A percentile compares a stretch with the other conserved stretches of the same genome.
Conservation (phyloP, 2,888 invertebrate species). For the Eretmocerus hayati region DNA sequence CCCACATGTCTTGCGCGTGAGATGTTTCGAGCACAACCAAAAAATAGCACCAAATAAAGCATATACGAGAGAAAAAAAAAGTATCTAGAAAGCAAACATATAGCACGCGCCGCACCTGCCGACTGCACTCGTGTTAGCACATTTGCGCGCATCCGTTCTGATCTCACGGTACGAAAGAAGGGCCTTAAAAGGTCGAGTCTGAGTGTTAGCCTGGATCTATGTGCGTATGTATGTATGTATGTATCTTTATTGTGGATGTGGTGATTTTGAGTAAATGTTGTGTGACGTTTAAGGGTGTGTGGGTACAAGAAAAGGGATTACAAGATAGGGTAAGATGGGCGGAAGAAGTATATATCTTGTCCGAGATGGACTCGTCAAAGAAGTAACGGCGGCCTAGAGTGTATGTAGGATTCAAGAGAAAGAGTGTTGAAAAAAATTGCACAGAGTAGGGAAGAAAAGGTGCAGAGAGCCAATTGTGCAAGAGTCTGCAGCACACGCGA, state of each 20-base stretch:
- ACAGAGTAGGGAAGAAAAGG: too few species aligned
- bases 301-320: neutral
- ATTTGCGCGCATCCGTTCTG: slow-evolving; percentile 8
- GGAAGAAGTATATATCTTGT: too few species aligned
- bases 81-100: slow-evolving; percentile 1
- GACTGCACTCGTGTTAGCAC: neutral
- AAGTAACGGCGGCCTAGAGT: too few species aligned
- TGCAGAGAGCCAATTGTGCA: too few species aligned
- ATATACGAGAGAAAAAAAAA: slow-evolving; percentile 3
- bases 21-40: slow-evolving; percentile 15
- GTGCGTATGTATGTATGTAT: neutral
- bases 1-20: too few species aligned
- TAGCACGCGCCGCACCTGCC: slow-evolving; percentile 6
- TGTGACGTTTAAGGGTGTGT: neutral
- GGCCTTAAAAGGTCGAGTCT: neutral
- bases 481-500: too few species aligned
- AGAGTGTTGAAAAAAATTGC: too few species aligned
- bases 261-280: neutral
- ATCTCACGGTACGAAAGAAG: neutral
- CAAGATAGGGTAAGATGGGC: too few species aligned
- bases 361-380: too few species aligned
- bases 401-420: too few species aligned
- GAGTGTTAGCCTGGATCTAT: neutral
- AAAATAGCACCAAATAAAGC: slow-evolving; percentile 1
- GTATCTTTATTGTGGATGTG: too few species aligned